A percentile compares a stretch with the other conserved stretches of the same genome.
Evolutionary conservation across 30 jellyfish, hydroid and myxozoan genomes (phyloP).

Genomic region (Aurelia aurita complex sp. Pacific): DNA sequence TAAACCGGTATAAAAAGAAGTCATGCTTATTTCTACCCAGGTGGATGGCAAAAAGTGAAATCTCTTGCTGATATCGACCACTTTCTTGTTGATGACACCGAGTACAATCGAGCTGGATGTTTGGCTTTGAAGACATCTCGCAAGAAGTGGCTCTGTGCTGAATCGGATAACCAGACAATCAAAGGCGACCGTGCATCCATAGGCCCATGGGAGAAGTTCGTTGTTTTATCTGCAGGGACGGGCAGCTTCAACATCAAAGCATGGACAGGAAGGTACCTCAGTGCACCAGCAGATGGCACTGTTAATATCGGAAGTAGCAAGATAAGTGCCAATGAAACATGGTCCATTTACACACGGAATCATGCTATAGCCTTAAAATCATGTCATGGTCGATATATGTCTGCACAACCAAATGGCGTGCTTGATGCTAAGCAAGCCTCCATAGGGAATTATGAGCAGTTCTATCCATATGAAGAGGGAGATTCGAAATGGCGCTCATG

Average conservation of each 20-base stretch:
- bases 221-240: constrained; percentile 1
- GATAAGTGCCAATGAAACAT: constrained; percentile 31
- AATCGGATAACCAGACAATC: constrained; percentile 44
- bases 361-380: constrained; percentile 50
- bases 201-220: constrained; percentile 61
- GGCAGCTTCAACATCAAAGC: constrained; percentile 39
- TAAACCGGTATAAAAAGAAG: too few relatives aligned
- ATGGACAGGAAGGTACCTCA: constrained; percentile 42
- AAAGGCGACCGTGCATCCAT: constrained; percentile 39
- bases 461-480: constrained; percentile 31
- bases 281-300: constrained; percentile 25
- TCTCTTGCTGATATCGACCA: constrained; percentile 42
- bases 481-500: constrained; percentile 2
- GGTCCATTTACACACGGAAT: constrained; percentile 42
- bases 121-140: constrained; percentile 51
- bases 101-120: constrained; percentile 47
- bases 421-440: constrained; percentile 19
- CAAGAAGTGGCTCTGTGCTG: constrained; percentile 54
- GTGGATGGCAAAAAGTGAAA: constrained; percentile 43
- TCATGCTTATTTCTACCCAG: neutral
- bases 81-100: constrained; percentile 55
- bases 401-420: constrained; percentile 49
- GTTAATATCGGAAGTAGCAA: constrained; percentile 34
- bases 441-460: constrained; percentile 43
- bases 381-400: constrained; percentile 33